Base-by-base conservation (phyloP, 2,888 invertebrate genomes). In the Polyploca ridens region DNA sequence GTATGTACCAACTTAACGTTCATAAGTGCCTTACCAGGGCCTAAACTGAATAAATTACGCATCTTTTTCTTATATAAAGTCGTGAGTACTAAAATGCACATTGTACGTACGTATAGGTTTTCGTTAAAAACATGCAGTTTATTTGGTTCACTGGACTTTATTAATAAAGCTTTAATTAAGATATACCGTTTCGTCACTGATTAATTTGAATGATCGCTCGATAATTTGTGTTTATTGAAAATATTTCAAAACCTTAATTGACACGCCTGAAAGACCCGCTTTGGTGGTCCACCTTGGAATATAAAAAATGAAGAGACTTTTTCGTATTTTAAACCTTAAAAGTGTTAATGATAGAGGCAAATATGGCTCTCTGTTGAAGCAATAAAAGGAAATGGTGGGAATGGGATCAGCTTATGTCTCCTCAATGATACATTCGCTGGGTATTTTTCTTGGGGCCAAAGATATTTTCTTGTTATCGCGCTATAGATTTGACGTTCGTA, bases 91-190 rank as follows among this genome's bases (percentile, higher is more conserved):
- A 46, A 81, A 82, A 78, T 3, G 49, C 27, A 64, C 68, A 33
- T 70, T 64, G 35, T 5, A 63, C 64, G 65, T 66, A 73, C 19
- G 44, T 61, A 77, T 81, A 78, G 73, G 75, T 79, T 83, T 85
- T 83, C 85, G 83, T 84, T 85, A 89, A 89, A 90, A 90, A 86
- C 85, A 74, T 88, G 83, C 88, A 87, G 87, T 88, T 87, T 87
- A 89, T 89, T 87, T 82, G 83, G 81, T 78, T 80, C 79, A 78
- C 78, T 85, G 83, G 86, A 84, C 82, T 87, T 88, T 90, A 88
- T 89, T 89, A 90, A 88, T 89, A 88, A 87, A 89, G 81, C 87
- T 83, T 91, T 91, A 93, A 93, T 93, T 91, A 92, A 92, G 90
- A 90, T 89, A 86, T 87, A 86, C 83, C 82, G 78, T 85, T 87